Conservation (phyloP, 1,140 invertebrate genomes). For the Papilio xuthus region DNA sequence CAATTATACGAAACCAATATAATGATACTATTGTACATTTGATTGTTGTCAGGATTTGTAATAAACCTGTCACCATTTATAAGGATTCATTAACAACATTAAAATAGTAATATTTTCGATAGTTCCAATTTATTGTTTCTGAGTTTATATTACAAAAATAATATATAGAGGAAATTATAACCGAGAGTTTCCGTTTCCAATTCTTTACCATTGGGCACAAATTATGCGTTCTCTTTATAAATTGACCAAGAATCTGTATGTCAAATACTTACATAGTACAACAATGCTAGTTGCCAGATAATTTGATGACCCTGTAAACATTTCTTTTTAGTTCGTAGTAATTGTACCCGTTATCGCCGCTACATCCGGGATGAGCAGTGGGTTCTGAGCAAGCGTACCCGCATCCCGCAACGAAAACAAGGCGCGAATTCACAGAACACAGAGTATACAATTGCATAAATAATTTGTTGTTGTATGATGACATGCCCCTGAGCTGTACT, state of each 20-base stretch:
- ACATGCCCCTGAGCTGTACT: neutral
- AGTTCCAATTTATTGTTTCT: too few relatives aligned
- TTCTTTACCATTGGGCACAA: too few relatives aligned
- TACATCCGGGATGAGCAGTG: constrained; percentile 20
- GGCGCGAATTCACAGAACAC: neutral
- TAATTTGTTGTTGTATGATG: neutral
- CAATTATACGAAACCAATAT: neutral
- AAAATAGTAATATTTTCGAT: too few relatives aligned
- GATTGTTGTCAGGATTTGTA: neutral
- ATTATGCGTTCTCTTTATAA: too few relatives aligned
- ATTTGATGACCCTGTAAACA: constrained; percentile 15
- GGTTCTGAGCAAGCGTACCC: neutral
- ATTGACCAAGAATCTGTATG: neutral
- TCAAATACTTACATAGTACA: neutral
- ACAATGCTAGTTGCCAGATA: neutral
- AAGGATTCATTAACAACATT: neutral
- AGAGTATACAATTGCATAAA: constrained; percentile 6
- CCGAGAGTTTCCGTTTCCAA: too few relatives aligned
- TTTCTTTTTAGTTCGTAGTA: constrained; percentile 26
- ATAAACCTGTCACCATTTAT: neutral
- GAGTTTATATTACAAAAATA: too few relatives aligned
- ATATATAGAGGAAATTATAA: too few relatives aligned
- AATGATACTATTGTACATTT: neutral
- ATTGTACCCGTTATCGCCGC: constrained; percentile 9
- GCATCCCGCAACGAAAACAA: constrained; percentile 13